These are phyloP conservation scores for Amiota communis DNA, from an alignment of 2,888 invertebrate species.

Conservation along the genomic window DNA sequence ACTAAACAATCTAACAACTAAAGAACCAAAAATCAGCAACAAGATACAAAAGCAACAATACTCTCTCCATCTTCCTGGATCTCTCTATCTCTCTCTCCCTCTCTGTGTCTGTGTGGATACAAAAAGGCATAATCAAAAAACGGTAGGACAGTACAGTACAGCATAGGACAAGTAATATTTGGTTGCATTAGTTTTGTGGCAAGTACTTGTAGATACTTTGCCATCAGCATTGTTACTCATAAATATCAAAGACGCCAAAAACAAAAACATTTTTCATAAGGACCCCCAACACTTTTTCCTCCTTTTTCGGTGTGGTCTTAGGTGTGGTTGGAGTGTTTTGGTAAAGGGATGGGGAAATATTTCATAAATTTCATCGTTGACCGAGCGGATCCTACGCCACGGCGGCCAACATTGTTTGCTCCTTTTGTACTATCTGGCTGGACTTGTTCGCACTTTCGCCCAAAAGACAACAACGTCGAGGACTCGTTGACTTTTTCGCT, in stretches of 20 bases:
- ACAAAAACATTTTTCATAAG: conserved; percentile 7
- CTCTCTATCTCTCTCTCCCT: too few relatives aligned
- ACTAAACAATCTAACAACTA: too few relatives aligned
- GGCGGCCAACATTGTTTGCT: not conserved
- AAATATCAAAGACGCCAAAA: conserved; percentile 4
- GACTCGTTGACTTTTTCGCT: conserved; percentile 47
- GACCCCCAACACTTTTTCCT: not conserved
- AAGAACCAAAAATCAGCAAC: too few relatives aligned
- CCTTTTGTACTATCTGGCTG: conserved; percentile 22
- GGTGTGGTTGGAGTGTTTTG: conserved; percentile 39
- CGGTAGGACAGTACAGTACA: too few relatives aligned
- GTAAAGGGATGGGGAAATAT: conserved; percentile 45
- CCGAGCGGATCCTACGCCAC: conserved; percentile 41
- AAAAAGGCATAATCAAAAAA: too few relatives aligned
- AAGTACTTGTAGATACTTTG: not conserved
- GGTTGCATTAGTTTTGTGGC: too few relatives aligned
- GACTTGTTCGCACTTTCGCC: conserved; percentile 13
- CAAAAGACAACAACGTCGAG: conserved; percentile 24
- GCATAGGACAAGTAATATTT: too few relatives aligned
- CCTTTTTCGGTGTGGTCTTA: conserved; percentile 15
- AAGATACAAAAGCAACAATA: too few relatives aligned
- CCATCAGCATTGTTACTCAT: not conserved
- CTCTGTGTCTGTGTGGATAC: too few relatives aligned
- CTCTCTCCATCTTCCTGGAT: too few relatives aligned
- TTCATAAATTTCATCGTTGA: conserved; percentile 55